Evolutionary conservation across 2,888 invertebrate genomes (phyloP), one percentile per base, ranked within the genome.

Genomic region (Drosophila testacea): DNA sequence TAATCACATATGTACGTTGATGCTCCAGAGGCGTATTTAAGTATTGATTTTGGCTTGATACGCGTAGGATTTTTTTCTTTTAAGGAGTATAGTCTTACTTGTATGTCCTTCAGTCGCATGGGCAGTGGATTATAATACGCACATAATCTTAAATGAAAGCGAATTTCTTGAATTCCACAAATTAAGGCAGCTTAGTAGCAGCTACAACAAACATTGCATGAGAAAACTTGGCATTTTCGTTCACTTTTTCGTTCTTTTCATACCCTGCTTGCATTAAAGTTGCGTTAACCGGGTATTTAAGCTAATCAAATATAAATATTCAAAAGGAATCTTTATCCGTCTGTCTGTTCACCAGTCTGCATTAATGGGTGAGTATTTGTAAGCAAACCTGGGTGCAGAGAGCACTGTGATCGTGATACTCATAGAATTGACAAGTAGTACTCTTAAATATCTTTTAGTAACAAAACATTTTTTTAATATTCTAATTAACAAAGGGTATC

Each of bases 141-240:
- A 73, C 56, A 83, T 83, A 78, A 86, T 88, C 86, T 70, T 56
- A 77, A 81, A 82, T 83, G 82, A 83, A 86, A 83, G 88, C 81
- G 75, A 86, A 86, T 86, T 71, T 82, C 83, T 79, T 71, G 83
- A 88, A 83, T 86, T 86, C 85, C 88, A 60, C 78, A 88, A 86
- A 88, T 81, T 83, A 85, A 74, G 75, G 66, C 70, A 72, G 69
- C 57, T 66, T 62, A 60, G 61, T 13, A 16, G 30, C 32, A 46
- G 16, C 46, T 50, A n/a, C 54, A 47, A 42, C 62, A 62, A 56
- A 27, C 32, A 52, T 10, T 42, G 44, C 44, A 46, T n/a, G 32
- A 57, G 54, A 59, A 69, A 69, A 68, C 67, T 70, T 70, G 67
- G 62, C 56, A 71, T 74, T 74, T 77, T 56, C 54, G 63, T 74